phyloP scores from a whole-genome alignment of 2,113 vertebrate species.

The Podilymbus podiceps region DNA sequence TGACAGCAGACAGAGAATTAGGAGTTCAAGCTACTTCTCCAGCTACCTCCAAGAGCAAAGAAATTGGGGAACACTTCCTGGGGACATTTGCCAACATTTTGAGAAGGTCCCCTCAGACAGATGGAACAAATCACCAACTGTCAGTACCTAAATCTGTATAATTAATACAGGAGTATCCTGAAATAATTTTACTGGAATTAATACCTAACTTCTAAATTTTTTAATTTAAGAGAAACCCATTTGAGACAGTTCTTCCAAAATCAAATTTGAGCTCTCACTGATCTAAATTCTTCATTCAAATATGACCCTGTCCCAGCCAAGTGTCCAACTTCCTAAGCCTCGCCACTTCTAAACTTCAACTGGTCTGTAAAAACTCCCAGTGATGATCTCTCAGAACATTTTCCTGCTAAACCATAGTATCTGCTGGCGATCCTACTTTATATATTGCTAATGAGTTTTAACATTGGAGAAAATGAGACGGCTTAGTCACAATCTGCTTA shows the following conservation, averaged over 20 bases:
- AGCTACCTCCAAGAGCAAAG: background rate
- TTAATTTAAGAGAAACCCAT: background rate
- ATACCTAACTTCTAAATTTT: background rate
- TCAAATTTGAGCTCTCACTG: background rate
- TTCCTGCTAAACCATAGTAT: background rate
- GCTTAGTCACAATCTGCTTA: background rate
- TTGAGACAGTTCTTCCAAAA: background rate
- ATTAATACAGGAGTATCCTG: background rate
- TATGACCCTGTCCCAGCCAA: background rate
- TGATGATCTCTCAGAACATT: background rate
- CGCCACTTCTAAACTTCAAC: background rate
- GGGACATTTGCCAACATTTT: background rate
- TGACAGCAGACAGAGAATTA: background rate
- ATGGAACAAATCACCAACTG: background rate
- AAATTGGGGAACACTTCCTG: background rate
- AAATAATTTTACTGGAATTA: background rate
- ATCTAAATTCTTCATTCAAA: background rate
- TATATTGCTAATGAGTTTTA: background rate
- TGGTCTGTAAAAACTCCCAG: background rate
- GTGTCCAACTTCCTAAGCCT: background rate
- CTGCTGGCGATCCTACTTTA: background rate
- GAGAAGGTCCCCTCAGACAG: background rate
- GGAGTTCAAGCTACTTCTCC: background rate
- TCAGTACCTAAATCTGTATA: too few species aligned
- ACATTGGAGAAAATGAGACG: background rate